phyloP scores from a whole-genome alignment of 2,888 invertebrate genomes.

The Apamea epomidion region DNA sequence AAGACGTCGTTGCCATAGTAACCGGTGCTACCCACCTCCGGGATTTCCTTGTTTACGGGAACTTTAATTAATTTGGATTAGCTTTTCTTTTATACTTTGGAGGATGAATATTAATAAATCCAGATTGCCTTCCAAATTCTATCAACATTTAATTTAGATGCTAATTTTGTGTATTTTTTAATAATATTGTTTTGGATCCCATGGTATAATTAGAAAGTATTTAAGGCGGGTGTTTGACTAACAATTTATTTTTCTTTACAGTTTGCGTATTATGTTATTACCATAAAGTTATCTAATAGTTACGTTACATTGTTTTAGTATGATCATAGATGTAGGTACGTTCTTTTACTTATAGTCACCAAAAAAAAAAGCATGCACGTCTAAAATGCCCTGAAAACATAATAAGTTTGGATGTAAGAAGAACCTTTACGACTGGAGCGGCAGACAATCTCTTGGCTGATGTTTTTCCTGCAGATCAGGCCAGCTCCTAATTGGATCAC shows the following conservation, averaged over 20 bases:
- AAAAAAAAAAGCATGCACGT: neutral
- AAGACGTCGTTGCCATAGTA: slow-evolving; percentile 12
- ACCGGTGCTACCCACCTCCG: slow-evolving; percentile 20
- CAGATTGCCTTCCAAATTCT: slow-evolving; percentile 59
- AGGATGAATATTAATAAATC: slow-evolving; percentile 68
- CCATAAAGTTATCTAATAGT: neutral
- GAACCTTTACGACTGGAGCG: slow-evolving; percentile 40
- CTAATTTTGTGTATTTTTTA: slow-evolving; percentile 60
- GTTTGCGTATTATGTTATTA: neutral
- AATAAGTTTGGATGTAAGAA: slow-evolving; percentile 41
- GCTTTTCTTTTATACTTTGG: slow-evolving; percentile 59
- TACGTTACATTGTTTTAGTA: neutral
- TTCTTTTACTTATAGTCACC: neutral
- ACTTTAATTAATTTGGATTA: slow-evolving; percentile 68
- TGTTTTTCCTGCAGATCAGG: slow-evolving; percentile 62
- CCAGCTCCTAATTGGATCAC: slow-evolving; percentile 65
- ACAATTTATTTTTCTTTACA: neutral
- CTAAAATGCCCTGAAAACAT: slow-evolving; percentile 19
- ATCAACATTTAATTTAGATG: slow-evolving; percentile 67
- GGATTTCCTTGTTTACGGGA: slow-evolving; percentile 60
- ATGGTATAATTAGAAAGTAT: slow-evolving; percentile 23
- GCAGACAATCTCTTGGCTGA: slow-evolving; percentile 56
- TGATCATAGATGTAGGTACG: neutral
- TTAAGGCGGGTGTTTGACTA: slow-evolving; percentile 21
- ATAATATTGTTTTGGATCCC: slow-evolving; percentile 22